These are phyloP conservation scores for Rambutsinella grinnellia DNA, from an alignment of 2,888 invertebrate genomes.

Conservation along the genomic window DNA sequence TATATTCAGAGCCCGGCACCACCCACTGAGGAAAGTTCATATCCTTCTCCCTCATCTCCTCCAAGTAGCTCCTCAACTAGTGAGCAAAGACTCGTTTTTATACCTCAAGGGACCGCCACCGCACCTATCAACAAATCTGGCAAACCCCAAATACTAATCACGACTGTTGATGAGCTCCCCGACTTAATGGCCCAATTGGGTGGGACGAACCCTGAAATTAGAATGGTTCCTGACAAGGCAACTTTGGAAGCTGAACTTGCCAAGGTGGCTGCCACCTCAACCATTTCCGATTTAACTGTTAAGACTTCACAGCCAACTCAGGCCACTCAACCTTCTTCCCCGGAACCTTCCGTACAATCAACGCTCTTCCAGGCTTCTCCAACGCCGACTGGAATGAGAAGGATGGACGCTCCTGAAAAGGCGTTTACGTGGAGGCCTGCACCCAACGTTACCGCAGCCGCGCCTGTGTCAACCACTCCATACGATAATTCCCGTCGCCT, in stretches of 20 bases:
- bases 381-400: constrained; percentile 28
- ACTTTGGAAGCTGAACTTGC: constrained; percentile 44
- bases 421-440: constrained; percentile 64
- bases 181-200: constrained; percentile 57
- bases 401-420: constrained; percentile 35
- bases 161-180: constrained; percentile 51
- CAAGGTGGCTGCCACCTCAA: constrained; percentile 41
- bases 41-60: not conserved
- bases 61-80: constrained; percentile 9
- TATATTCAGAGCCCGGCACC: constrained; percentile 26
- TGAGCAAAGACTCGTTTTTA: constrained; percentile 41
- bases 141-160: constrained; percentile 41
- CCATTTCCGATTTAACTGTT: constrained; percentile 11
- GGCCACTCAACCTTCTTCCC: constrained; percentile 17
- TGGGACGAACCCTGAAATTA: constrained; percentile 41
- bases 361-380: constrained; percentile 30
- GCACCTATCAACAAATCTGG: not conserved
- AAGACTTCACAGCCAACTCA: constrained; percentile 18
- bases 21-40: not conserved
- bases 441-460: constrained; percentile 17
- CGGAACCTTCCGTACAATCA: constrained; percentile 32
- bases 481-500: constrained; percentile 23
- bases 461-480: constrained; percentile 26
- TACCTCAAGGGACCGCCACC: constrained; percentile 32
- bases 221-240: constrained; percentile 47